Evolutionary conservation across 2,797 vertebrate species (phyloP), one percentile per base, ranked within the genome.

Genomic region (Sitta carolinensis): DNA sequence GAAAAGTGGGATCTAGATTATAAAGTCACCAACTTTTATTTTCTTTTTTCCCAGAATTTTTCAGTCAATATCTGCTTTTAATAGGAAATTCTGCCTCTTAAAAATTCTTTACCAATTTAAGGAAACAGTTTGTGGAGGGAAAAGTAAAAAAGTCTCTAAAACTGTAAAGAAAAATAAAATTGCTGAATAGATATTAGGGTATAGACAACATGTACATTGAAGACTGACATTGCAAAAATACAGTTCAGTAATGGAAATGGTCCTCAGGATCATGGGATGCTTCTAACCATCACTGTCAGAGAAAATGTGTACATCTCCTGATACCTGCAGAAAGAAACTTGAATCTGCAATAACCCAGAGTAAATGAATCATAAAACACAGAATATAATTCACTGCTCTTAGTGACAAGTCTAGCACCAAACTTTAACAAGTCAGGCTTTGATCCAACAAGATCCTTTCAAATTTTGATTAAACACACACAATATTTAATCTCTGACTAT

Each of bases 181-280:
- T 84, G 54, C 6, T 43, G 43, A 54, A 48, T 21, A n/a, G 3
- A 3, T 45, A 45, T 72, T 57, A 55, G 69, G 42, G 25, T 51
- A 40, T 5, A 66, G 30, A 38, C 7, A 50, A 34, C 2, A 27
- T 4, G 5, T 15, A 16, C 20, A 4, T 27, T 66, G 42, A 19
- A 79, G 4, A 3, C 8, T 7, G 3, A 40, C 0, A 1, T 3
- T 80, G 22, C 25, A 68, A n/a, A 27, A 75, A 18, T 10, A 18
- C 5, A 32, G 8, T 19, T 81, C 16, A 61, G 38, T 70, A 16
- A 2, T 72, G 34, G 45, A 77, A 86, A 90, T 14, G 1, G 3
- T 40, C n/a, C 48, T 52, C 29, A 47, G 30, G 30, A 54, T n/a
- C 30, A 58, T 34, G 61, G 22, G 34, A n/a, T 1, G 1, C 9